Evolutionary conservation across 2,113 vertebrate species (phyloP).

Genomic region (Mungos mungo): DNA sequence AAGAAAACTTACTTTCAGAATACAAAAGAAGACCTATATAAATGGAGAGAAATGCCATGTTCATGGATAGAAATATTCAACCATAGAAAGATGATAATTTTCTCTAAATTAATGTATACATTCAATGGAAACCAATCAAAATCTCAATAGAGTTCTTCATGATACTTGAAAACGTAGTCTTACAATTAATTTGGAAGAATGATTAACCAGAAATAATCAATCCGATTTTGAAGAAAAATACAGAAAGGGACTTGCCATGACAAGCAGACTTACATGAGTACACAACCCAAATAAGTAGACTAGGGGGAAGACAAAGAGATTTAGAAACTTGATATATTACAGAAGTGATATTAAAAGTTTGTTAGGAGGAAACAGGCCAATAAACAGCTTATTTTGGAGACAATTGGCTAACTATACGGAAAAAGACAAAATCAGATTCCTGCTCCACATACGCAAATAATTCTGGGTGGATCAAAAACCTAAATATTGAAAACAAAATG

Average conservation of each 20-base stretch:
- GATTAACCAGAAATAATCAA: not conserved
- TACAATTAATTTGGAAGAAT: conserved; percentile 3
- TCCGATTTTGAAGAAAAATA: conserved; percentile 20
- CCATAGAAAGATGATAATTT: not conserved
- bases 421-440: not conserved
- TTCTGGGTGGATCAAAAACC: not conserved
- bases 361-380: not conserved
- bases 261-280: not conserved
- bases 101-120: conserved; percentile 4
- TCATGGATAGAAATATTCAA: not conserved
- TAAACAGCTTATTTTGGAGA: not conserved
- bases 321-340: not conserved
- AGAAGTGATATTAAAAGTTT: not conserved
- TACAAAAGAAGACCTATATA: not conserved
- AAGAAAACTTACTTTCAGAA: conserved; percentile 19
- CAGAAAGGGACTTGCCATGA: not conserved
- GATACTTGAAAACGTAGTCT: not conserved
- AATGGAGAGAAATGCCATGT: not conserved
- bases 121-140: conserved; percentile 2
- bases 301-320: not conserved
- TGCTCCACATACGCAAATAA: not conserved
- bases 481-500: not conserved
- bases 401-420: not conserved
- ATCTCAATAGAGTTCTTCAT: not conserved
- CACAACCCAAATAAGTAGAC: not conserved